phyloP scores from a whole-genome alignment of 2,113 vertebrate species.

The Mus pahari region DNA sequence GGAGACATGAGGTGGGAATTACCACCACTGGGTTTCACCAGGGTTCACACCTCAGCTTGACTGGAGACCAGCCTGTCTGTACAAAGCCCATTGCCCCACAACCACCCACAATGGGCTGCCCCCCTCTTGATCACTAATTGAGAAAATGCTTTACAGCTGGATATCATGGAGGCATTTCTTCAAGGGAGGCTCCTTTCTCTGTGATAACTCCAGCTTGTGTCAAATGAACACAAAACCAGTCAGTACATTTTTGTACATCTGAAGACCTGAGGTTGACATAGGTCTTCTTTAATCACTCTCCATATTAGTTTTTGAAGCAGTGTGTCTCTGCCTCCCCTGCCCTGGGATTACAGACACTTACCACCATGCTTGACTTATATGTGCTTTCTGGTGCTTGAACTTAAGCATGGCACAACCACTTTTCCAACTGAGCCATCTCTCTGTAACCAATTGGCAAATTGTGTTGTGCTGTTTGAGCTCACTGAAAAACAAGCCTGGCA shows the following conservation, averaged over 20 bases:
- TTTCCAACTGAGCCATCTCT: neutral
- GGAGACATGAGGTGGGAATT: no score
- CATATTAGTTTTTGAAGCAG: neutral
- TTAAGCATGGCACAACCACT: neutral
- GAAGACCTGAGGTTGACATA: neutral
- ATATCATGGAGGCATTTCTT: no score
- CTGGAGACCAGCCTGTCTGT: no score
- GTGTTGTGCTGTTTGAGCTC: neutral
- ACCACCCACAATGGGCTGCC: no score
- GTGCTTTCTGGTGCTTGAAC: neutral
- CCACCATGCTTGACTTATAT: neutral
- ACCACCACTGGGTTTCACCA: no score
- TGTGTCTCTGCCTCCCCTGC: neutral
- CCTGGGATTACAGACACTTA: neutral
- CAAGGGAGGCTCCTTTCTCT: no score
- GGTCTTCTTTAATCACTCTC: neutral
- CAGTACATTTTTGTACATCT: neutral
- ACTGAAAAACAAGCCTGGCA: neutral
- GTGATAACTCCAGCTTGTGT: no score
- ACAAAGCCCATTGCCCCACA: no score
- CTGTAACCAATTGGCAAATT: neutral
- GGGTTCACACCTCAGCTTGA: no score
- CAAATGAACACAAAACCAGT: no score
- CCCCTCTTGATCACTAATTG: no score
- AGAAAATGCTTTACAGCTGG: no score